Base-by-base conservation (phyloP, 2,797 vertebrate genomes). In the Sebastes trivittatus region DNA sequence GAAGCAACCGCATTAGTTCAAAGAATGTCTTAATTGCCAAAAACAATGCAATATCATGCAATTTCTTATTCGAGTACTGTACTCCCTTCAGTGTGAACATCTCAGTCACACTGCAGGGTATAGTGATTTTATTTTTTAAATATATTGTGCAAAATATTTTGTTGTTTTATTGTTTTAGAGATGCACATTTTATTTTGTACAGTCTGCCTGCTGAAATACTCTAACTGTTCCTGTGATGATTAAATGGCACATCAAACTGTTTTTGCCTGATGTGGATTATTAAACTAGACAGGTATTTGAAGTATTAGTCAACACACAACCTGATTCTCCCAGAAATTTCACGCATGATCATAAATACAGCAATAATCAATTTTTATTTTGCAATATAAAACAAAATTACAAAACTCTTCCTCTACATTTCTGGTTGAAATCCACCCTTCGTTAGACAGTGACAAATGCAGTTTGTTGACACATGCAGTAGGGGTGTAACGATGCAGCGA, bases 161-260 rank as follows among this genome's bases (percentile, higher is more conserved):
- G 78, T 49, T 14, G 7, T 63, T 38, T 42, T 67, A 22, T 84
- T 75, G 22, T 83, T 87, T 87, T 72, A 82, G 16, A 67, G 16
- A 79, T 65, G 23, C 11, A 49, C 7, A 22, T 87, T 82, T 88
- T 81, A 82, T 91, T 89, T 84, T 87, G 66, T 86, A 87, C 72
- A 68, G 58, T 80, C 58, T 88, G 58, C 38, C 55, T 73, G 30
- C 34, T 78, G 22, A 77, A 76, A 77, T 23, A 49, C 18, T 46
- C 27, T 52, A 9, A 59, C 6, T 62, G 72, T 75, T 67, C 6
- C 11, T 80, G 68, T 69, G 22, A 73, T 72, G 42, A 91, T 73
- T 92, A 89, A 93, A 91, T 16, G 56, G 23, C 25, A 74, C 34
- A 58, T 49, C 23, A 20, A 75, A 70, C 72, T 5, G 8, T 14